Conservation (phyloP, 2,113 vertebrate genomes). For the Pseudopodoces humilis region DNA sequence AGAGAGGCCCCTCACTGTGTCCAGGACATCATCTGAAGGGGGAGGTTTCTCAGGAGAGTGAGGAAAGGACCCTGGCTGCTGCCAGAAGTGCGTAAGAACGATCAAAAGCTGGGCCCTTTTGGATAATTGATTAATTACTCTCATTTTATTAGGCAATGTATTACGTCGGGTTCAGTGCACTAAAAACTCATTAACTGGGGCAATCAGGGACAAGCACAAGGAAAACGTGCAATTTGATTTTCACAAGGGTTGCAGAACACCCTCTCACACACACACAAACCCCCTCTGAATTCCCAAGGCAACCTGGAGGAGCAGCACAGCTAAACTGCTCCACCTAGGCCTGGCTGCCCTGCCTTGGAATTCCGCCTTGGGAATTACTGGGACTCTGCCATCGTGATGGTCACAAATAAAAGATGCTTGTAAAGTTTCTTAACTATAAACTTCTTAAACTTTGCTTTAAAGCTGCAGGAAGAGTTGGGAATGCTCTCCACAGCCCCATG, state of each 20-base stretch:
- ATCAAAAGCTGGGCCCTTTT: not conserved
- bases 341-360: not conserved
- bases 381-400: not conserved
- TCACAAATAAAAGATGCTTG: not conserved
- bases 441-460: not conserved
- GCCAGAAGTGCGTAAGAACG: accelerated
- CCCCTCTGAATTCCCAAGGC: not conserved
- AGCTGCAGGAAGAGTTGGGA: not conserved
- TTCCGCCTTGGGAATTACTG: accelerated
- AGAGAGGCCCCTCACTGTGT: not conserved
- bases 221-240: not conserved
- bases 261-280: not conserved
- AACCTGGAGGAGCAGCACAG: not conserved
- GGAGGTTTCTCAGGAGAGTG: not conserved
- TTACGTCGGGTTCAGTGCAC: conserved; percentile 59
- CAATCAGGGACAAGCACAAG: conserved; percentile 37
- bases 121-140: conserved; percentile 58
- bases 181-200: conserved; percentile 56
- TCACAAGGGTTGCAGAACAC: not conserved
- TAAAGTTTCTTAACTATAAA: not conserved
- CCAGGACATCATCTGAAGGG: not conserved
- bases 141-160: conserved; percentile 22
- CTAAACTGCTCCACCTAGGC: not conserved
- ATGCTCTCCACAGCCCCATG: accelerated
- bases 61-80: not conserved